Percentiles rank a stretch among this genome's conserved stretches.
These are phyloP conservation scores for Schlechtendalia chinensis DNA, from an alignment of 1,140 invertebrate species.

Conservation along the genomic window DNA sequence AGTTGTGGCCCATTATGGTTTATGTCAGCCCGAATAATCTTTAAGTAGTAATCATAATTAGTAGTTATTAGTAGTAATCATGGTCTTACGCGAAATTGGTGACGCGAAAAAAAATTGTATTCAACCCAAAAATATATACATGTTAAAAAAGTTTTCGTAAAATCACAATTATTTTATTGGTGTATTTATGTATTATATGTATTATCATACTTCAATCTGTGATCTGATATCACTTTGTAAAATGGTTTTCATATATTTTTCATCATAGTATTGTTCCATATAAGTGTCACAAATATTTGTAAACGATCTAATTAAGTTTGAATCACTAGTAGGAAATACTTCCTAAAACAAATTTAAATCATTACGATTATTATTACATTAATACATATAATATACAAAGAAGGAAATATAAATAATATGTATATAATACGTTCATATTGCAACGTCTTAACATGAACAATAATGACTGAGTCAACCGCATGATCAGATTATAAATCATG, in stretches of 20 bases:
- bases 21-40: too few species aligned
- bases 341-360: constrained; percentile 61
- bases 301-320: constrained; percentile 75
- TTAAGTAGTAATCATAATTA: too few species aligned
- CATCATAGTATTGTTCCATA: constrained; percentile 81
- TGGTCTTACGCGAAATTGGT: too few species aligned
- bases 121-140: neutral
- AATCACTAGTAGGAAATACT: constrained; percentile 81
- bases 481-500: constrained; percentile 52
- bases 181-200: too few species aligned
- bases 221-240: constrained; percentile 72
- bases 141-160: too few species aligned
- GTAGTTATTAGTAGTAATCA: too few species aligned
- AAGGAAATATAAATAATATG: too few species aligned
- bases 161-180: too few species aligned
- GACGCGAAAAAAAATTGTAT: constrained; percentile 52
- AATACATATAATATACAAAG: too few species aligned
- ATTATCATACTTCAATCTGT: constrained; percentile 70
- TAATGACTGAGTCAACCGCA: neutral
- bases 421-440: neutral
- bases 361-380: too few species aligned
- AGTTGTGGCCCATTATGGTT: too few species aligned
- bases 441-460: constrained; percentile 33
- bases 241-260: constrained; percentile 69
- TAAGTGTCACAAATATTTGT: constrained; percentile 89